Conservation (phyloP, 1,140 invertebrate species). For the Hyles euphorbiae region DNA sequence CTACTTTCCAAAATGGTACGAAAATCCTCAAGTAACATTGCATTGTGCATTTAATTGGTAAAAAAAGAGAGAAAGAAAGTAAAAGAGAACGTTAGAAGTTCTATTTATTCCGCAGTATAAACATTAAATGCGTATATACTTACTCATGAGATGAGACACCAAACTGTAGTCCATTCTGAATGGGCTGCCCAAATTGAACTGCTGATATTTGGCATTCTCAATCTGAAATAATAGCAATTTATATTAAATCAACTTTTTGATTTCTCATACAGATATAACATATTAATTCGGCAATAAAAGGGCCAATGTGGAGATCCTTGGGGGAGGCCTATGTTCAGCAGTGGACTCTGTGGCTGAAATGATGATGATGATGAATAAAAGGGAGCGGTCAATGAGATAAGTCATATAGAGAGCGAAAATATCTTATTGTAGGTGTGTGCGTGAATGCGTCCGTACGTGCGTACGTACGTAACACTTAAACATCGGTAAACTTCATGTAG, state of each 20-base stretch:
- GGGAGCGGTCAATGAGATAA: background rate
- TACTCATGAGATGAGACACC: conserved; percentile 94
- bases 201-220: conserved; percentile 91
- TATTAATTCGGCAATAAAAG: background rate
- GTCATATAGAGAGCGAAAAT: background rate
- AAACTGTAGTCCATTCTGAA: conserved; percentile 92
- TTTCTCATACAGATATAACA: background rate
- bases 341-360: no score
- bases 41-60: no score
- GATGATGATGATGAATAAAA: no score
- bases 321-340: no score
- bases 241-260: background rate
- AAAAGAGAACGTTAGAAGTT: no score
- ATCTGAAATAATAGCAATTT: conserved; percentile 73
- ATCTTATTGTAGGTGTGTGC: background rate
- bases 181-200: conserved; percentile 85
- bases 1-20: no score
- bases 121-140: conserved; percentile 44
- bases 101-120: no score
- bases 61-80: no score
- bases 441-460: no score
- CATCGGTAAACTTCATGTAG: no score
- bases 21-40: no score
- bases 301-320: background rate
- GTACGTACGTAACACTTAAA: no score